These are phyloP conservation scores for Brachymystax lenok DNA, from an alignment of 2,797 vertebrate genomes.

Conservation along the genomic window DNA sequence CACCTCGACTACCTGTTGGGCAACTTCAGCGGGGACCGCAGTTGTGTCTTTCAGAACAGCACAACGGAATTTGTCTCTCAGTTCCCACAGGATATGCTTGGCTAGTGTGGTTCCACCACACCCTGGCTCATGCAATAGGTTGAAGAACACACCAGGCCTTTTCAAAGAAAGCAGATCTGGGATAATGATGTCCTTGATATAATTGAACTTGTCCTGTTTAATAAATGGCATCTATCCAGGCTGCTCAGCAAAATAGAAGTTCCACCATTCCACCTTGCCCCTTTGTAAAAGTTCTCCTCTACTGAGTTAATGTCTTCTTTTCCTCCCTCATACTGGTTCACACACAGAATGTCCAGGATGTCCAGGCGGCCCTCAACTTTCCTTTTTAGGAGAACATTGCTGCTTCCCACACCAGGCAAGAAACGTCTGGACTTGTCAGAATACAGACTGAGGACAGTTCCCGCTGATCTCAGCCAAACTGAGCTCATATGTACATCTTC, in stretches of 20 bases:
- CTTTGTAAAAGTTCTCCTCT: slow-evolving; percentile 69
- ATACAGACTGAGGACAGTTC: slow-evolving; percentile 66
- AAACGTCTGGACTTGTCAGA: slow-evolving; percentile 64
- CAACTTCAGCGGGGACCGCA: slow-evolving; percentile 64
- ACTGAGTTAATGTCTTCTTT: slow-evolving; percentile 49
- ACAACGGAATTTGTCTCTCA: slow-evolving; percentile 74
- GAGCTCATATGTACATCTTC: slow-evolving; percentile 65
- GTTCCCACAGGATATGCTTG: slow-evolving; percentile 82
- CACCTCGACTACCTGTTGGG: slow-evolving; percentile 71
- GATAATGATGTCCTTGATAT: slow-evolving; percentile 57
- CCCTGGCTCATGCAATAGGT: slow-evolving; percentile 80
- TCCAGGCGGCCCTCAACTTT: slow-evolving; percentile 54
- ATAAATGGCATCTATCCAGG: slow-evolving; percentile 62
- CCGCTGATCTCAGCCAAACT: slow-evolving; percentile 69
- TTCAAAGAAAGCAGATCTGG: slow-evolving; percentile 51
- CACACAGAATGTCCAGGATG: slow-evolving; percentile 60
- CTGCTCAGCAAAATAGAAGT: slow-evolving; percentile 70
- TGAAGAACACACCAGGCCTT: slow-evolving; percentile 71
- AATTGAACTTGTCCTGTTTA: slow-evolving; percentile 65
- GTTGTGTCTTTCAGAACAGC: slow-evolving; percentile 74
- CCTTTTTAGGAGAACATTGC: slow-evolving; percentile 60
- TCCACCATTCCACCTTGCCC: slow-evolving; percentile 70
- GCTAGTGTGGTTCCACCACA: slow-evolving; percentile 84
- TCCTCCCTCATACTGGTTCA: slow-evolving; percentile 71
- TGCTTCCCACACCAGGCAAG: slow-evolving; percentile 52